Conservation (phyloP, 2,888 invertebrate genomes). For the Eilema griseolum region DNA sequence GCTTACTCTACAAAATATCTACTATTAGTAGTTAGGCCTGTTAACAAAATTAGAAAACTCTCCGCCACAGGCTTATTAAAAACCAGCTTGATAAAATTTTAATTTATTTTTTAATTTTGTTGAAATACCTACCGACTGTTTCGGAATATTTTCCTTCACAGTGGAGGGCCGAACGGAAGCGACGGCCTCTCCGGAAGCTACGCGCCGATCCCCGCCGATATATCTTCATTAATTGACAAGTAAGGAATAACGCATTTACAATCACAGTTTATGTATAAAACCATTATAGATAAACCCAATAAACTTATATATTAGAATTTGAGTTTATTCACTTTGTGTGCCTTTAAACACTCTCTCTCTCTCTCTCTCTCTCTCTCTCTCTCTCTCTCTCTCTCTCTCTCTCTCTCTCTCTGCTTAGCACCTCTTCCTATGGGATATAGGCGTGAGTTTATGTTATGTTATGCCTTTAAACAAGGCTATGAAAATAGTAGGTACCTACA, state of each 20-base stretch:
- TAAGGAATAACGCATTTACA: slow-evolving; percentile 51
- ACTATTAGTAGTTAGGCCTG: not conserved
- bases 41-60: slow-evolving; percentile 9
- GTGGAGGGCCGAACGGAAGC: slow-evolving; percentile 80
- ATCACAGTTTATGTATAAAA: too few species aligned
- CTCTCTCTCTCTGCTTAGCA: too few species aligned
- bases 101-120: not conserved
- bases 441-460: too few species aligned
- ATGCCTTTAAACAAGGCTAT: too few species aligned
- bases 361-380: too few species aligned
- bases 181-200: slow-evolving; percentile 76
- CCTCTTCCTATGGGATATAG: too few species aligned
- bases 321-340: not conserved
- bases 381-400: too few species aligned
- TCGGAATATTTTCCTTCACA: slow-evolving; percentile 49
- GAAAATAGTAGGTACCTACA: too few species aligned
- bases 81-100: slow-evolving; percentile 36
- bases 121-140: not conserved
- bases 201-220: slow-evolving; percentile 81
- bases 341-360: too few species aligned
- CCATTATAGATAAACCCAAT: too few species aligned
- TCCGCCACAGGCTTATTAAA: slow-evolving; percentile 32
- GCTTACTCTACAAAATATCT: not conserved
- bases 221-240: slow-evolving; percentile 85
- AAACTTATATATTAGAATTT: too few species aligned